Evolutionary conservation across 64 coral and sea anemone genomes (phyloP).

Genomic region (Pachyseris speciosa): DNA sequence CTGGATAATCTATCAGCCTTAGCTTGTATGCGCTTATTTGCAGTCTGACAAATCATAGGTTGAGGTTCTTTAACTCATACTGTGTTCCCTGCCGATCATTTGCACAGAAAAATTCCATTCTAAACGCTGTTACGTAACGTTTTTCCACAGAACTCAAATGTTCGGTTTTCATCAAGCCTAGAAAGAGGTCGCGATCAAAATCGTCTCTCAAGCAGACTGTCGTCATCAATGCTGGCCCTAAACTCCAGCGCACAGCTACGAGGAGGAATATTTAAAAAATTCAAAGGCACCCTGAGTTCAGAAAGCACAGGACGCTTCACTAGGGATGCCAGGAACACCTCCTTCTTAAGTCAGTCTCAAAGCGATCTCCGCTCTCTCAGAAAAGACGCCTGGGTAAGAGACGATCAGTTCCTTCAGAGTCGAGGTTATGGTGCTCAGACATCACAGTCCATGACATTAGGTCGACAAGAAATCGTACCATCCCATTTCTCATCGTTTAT

Average conservation of each 20-base stretch:
- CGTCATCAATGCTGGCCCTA: conserved; percentile 8
- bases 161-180: not conserved
- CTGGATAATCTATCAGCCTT: too few species aligned
- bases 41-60: too few species aligned
- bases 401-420: not conserved
- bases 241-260: not conserved
- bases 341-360: not conserved
- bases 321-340: not conserved
- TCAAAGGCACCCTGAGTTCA: not conserved
- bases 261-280: not conserved
- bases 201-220: not conserved
- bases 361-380: not conserved
- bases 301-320: not conserved
- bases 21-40: too few species aligned
- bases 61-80: too few species aligned
- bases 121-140: not conserved
- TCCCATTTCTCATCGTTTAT: not conserved
- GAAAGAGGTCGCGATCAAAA: not conserved
- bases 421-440: not conserved
- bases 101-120: not conserved
- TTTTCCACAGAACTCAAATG: not conserved
- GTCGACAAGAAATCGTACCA: not conserved
- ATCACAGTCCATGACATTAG: not conserved
- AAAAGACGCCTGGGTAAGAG: not conserved
- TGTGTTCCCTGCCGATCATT: too few species aligned